A percentile compares a stretch with the other conserved stretches of the same genome.
phyloP scores from a whole-genome alignment of 2,113 vertebrate species.

The Ramphastos sulfuratus region DNA sequence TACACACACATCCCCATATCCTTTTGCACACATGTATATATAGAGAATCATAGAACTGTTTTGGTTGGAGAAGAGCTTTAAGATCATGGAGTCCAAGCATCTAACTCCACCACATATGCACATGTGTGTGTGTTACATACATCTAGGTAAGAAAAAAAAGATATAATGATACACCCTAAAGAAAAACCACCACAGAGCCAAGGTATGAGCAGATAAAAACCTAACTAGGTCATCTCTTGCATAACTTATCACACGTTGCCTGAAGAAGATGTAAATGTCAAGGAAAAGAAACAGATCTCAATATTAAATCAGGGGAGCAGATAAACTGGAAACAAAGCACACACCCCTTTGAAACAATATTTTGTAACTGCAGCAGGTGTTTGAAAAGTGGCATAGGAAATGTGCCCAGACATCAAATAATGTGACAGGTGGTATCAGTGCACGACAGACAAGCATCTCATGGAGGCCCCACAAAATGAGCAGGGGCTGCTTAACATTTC shows the following conservation, averaged over 20 bases:
- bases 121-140: background rate
- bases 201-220: background rate
- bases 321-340: background rate
- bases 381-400: background rate
- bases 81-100: too few species aligned
- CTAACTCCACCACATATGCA: background rate
- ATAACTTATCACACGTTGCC: background rate
- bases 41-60: background rate
- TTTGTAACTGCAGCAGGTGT: background rate
- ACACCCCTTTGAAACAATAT: background rate
- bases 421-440: background rate
- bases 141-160: background rate
- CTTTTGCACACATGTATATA: background rate
- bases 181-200: background rate
- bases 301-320: background rate
- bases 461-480: background rate
- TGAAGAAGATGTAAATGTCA: background rate
- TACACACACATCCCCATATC: too few species aligned
- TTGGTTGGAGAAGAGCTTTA: too few species aligned
- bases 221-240: background rate
- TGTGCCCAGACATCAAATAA: background rate
- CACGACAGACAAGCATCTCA: background rate
- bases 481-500: background rate
- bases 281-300: background rate
- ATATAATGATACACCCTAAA: background rate